A percentile compares a stretch with the other conserved stretches of the same genome.
These are phyloP conservation scores for Chaetophractus vellerosus DNA, from an alignment of 2,797 vertebrate genomes.

Conservation along the genomic window DNA sequence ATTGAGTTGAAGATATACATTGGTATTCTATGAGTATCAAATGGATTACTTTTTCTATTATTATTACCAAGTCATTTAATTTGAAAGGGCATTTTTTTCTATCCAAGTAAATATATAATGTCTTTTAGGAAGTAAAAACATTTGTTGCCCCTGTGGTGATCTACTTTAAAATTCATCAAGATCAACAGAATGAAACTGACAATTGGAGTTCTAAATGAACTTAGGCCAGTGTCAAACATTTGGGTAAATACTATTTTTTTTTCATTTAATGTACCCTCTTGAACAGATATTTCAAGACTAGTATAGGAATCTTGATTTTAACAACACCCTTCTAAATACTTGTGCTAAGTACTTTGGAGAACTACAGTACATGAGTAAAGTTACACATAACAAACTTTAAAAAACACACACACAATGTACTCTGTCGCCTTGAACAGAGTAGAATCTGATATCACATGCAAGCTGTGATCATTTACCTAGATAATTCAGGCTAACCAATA, in stretches of 20 bases:
- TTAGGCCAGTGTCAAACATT: neutral
- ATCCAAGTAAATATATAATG: neutral
- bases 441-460: neutral
- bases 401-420: neutral
- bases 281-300: neutral
- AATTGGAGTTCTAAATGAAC: neutral
- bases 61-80: neutral
- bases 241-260: neutral
- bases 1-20: neutral
- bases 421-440: neutral
- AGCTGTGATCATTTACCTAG: neutral
- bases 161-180: neutral
- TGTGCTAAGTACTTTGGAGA: neutral
- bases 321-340: neutral
- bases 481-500: neutral
- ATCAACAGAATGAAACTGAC: neutral
- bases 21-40: neutral
- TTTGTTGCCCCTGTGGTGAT: neutral
- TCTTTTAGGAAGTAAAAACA: conserved; percentile 3
- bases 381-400: no score
- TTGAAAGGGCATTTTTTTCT: conserved; percentile 40
- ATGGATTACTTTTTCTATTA: neutral
- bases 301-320: neutral
- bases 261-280: neutral
- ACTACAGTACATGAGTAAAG: neutral